A percentile compares a stretch with the other conserved stretches of the same genome.
These are phyloP conservation scores for Nothura maculosa DNA, from an alignment of 2,797 vertebrate genomes.

Conservation along the genomic window DNA sequence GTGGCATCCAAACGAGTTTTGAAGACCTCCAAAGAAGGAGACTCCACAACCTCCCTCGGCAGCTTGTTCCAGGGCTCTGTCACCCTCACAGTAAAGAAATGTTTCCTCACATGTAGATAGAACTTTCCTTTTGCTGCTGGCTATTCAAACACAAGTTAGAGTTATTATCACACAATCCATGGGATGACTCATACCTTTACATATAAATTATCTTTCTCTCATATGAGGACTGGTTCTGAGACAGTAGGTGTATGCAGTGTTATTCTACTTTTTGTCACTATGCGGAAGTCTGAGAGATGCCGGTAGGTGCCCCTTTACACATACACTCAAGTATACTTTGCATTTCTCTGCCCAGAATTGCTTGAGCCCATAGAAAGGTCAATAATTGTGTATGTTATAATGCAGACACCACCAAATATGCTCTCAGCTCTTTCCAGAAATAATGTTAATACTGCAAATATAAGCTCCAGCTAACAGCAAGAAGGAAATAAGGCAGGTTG, in stretches of 20 bases:
- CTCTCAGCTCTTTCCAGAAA: background rate
- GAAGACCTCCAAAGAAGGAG: no score
- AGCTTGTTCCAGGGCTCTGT: background rate
- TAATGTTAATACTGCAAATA: background rate
- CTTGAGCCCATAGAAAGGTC: background rate
- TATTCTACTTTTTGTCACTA: background rate
- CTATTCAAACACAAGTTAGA: background rate
- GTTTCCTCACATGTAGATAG: no score
- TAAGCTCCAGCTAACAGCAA: background rate
- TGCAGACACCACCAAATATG: background rate
- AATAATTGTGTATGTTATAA: rapidly evolving
- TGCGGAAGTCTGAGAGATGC: background rate
- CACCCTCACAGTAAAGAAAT: no score
- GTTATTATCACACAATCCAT: background rate
- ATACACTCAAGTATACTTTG: background rate
- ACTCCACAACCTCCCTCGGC: no score
- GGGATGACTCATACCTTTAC: background rate
- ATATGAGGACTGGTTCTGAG: background rate
- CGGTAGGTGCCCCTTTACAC: background rate
- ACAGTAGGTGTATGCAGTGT: background rate
- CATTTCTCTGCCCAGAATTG: background rate
- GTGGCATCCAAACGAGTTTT: no score
- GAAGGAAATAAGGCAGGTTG: background rate
- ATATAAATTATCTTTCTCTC: background rate
- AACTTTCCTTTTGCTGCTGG: background rate